Evolutionary conservation across 2,797 vertebrate genomes (phyloP).

Genomic region (Picus viridis): DNA sequence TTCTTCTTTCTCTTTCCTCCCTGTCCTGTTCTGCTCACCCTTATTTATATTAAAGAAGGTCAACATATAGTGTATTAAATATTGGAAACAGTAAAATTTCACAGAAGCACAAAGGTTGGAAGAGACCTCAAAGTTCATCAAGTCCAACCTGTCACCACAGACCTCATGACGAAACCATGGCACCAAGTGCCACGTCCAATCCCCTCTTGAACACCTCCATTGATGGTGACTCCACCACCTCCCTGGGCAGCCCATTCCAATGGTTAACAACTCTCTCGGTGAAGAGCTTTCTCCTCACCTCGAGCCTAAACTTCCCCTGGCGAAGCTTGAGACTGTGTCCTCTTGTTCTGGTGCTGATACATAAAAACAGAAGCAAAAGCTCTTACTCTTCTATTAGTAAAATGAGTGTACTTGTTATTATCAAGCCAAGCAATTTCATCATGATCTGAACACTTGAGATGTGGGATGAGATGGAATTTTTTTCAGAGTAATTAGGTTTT

Average conservation of each 20-base stretch:
- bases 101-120: too few relatives aligned
- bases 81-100: background rate
- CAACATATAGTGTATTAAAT: background rate
- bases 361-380: background rate
- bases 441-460: background rate
- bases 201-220: too few relatives aligned
- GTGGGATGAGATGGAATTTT: background rate
- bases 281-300: too few relatives aligned
- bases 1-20: background rate
- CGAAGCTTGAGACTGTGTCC: too few relatives aligned
- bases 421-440: background rate
- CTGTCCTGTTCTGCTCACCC: background rate
- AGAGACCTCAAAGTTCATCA: too few relatives aligned
- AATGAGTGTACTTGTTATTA: background rate
- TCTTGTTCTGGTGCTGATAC: background rate
- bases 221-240: too few relatives aligned
- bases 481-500: constrained; percentile 12
- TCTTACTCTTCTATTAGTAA: background rate
- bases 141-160: too few relatives aligned
- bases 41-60: background rate
- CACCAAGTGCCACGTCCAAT: too few relatives aligned
- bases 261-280: too few relatives aligned
- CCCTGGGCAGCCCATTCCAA: too few relatives aligned
- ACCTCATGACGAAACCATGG: too few relatives aligned
- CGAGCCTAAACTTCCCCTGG: too few relatives aligned